Conservation (phyloP, 2,113 vertebrate genomes). For the Hipposideros armiger region DNA sequence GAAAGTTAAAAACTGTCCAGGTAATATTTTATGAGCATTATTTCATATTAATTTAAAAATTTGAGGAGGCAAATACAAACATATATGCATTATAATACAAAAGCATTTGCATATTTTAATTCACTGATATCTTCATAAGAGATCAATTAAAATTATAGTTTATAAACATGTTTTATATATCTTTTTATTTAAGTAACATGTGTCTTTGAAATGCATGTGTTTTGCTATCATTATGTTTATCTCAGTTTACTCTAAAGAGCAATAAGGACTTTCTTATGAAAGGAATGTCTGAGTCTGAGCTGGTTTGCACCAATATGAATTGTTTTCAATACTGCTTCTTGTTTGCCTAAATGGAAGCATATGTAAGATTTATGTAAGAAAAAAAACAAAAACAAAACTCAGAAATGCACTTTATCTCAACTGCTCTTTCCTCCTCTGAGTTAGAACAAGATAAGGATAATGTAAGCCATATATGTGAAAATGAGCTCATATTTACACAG, state of each 20-base stretch:
- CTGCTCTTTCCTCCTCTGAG: background rate
- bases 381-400: background rate
- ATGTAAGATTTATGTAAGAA: background rate
- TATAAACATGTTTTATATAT: background rate
- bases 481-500: background rate
- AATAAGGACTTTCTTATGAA: background rate
- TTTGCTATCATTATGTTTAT: background rate
- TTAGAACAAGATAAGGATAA: background rate
- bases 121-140: background rate
- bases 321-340: background rate
- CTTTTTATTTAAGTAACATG: background rate
- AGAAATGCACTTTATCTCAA: background rate
- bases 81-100: background rate
- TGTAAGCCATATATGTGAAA: background rate
- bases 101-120: conserved; percentile 2
- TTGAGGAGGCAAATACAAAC: background rate
- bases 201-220: background rate
- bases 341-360: background rate
- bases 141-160: background rate
- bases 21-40: background rate
- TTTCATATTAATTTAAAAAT: background rate
- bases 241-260: background rate
- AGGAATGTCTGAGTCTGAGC: background rate
- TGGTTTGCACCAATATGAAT: background rate
- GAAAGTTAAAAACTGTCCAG: conserved; percentile 27